These are phyloP conservation scores for Carcharodon carcharias DNA, from an alignment of 2,797 vertebrate species.

Conservation along the genomic window DNA sequence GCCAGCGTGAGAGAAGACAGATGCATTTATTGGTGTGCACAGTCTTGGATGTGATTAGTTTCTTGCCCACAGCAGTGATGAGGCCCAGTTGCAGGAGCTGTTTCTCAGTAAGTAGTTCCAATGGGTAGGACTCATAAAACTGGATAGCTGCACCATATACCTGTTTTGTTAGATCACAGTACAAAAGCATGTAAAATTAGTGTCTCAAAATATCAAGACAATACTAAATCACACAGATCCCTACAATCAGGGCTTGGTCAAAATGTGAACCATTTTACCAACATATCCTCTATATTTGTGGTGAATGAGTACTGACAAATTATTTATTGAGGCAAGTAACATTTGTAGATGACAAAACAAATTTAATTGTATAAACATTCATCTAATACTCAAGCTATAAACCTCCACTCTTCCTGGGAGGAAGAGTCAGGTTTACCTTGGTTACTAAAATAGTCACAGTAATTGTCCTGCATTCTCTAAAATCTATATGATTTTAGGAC, in stretches of 20 bases:
- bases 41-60: conserved; percentile 72
- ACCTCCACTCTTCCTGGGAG: not conserved
- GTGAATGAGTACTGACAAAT: not conserved
- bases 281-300: not conserved
- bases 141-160: conserved; percentile 96
- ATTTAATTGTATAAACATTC: not conserved
- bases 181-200: not conserved
- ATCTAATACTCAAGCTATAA: not conserved
- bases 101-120: conserved; percentile 79
- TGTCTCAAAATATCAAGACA: not conserved
- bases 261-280: not conserved
- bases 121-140: conserved; percentile 84
- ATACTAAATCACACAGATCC: not conserved
- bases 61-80: conserved; percentile 82
- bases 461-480: not conserved
- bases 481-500: not conserved
- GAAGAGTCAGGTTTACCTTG: not conserved
- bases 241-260: not conserved
- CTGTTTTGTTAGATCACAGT: conserved; percentile 51
- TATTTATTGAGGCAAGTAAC: not conserved
- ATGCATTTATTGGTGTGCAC: conserved; percentile 96
- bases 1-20: conserved; percentile 94
- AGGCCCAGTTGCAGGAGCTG: conserved; percentile 87
- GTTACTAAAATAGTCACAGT: not conserved
- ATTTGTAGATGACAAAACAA: not conserved